Evolutionary conservation across 1,140 invertebrate genomes (phyloP).

Genomic region (Paracyclopina nana): DNA sequence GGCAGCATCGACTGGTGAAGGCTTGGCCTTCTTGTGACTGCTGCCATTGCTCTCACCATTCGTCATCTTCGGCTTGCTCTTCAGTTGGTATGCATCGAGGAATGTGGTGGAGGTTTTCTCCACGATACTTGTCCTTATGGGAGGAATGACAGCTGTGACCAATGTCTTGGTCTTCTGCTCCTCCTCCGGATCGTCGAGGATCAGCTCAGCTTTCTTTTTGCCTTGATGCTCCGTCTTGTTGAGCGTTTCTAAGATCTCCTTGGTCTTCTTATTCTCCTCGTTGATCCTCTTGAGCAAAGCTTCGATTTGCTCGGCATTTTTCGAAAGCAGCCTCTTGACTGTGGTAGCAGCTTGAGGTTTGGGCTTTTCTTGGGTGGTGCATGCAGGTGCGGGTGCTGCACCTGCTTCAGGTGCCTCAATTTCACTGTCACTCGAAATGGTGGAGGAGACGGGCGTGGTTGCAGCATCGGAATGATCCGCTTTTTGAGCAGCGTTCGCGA

Average conservation of each 20-base stretch:
- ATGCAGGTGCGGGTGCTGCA: no score
- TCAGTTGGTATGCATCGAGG: no score
- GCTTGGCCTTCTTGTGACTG: not conserved
- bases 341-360: no score
- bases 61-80: not conserved
- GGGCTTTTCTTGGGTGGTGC: no score
- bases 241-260: not conserved
- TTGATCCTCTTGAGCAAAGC: slow-evolving; percentile 6
- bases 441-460: no score
- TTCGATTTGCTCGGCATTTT: slow-evolving; percentile 11
- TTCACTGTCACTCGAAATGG: no score
- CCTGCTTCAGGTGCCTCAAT: no score
- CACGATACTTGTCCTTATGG: not conserved
- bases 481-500: no score
- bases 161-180: not conserved
- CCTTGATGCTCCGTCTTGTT: not conserved
- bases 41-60: not conserved
- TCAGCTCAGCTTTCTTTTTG: not conserved
- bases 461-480: no score
- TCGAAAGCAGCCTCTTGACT: no score
- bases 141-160: not conserved
- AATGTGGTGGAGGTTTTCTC: no score
- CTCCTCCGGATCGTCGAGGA: not conserved
- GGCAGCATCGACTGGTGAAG: not conserved
- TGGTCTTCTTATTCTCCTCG: slow-evolving; percentile 11